These are phyloP conservation scores for Macaria notata DNA, from an alignment of 2,888 invertebrate species.

Conservation along the genomic window DNA sequence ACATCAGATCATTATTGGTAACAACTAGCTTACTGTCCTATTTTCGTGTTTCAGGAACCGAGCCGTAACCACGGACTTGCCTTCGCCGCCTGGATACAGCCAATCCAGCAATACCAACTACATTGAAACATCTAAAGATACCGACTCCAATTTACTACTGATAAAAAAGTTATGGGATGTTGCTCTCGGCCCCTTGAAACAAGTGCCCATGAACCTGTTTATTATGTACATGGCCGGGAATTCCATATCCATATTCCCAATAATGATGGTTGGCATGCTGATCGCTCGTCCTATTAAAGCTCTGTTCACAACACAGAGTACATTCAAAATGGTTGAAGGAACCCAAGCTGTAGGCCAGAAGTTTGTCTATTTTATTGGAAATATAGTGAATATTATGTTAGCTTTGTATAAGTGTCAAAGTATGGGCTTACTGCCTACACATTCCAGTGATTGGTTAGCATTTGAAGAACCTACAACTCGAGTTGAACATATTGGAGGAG, in stretches of 20 bases:
- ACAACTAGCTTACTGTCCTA: too few species aligned
- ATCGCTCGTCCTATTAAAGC: constrained; percentile 98
- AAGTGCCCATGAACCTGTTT: constrained; percentile 99
- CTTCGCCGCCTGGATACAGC: constrained; percentile 93
- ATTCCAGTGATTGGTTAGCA: constrained; percentile 98
- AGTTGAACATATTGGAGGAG: constrained; percentile 93
- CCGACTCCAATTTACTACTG: constrained; percentile 91
- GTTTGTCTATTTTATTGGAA: constrained; percentile 95
- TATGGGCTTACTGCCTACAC: constrained; percentile 98
- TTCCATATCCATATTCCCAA: constrained; percentile 99
- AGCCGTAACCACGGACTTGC: constrained; percentile 76
- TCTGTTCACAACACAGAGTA: constrained; percentile 92
- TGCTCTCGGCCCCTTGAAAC: constrained; percentile 96
- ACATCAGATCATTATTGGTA: too few species aligned
- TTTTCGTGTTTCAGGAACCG: constrained; percentile 46
- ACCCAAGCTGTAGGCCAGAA: constrained; percentile 95
- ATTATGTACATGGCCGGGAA: constrained; percentile 99
- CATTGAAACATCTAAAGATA: constrained; percentile 90
- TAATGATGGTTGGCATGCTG: constrained; percentile 99
- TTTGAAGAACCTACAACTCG: constrained; percentile 96
- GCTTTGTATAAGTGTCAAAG: constrained; percentile 99
- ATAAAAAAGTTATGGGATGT: constrained; percentile 98
- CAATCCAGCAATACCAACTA: constrained; percentile 87
- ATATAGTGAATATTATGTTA: constrained; percentile 93
- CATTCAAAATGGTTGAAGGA: constrained; percentile 97